Base-by-base conservation (phyloP, 1,140 invertebrate species). In the Charaxes varanes region DNA sequence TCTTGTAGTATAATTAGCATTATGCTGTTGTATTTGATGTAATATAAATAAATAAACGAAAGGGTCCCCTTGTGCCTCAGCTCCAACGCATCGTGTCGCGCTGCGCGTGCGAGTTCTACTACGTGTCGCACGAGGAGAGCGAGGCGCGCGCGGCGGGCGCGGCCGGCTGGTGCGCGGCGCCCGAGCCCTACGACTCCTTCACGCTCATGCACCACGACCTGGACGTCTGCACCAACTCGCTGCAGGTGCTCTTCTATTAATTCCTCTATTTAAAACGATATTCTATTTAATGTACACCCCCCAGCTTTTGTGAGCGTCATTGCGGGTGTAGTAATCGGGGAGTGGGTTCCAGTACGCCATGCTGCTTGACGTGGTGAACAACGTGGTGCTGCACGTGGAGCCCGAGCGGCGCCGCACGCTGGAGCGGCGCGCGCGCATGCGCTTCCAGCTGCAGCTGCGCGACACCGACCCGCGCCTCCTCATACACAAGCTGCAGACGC, bases 151-250 rank as follows among this genome's bases (percentile, higher is more conserved):
- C 56, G 30, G 57, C 38, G 27, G 50, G 44, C 15, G 46, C 43
- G 8, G 57, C 85, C 0, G 88, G 87, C 30, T 90, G 89, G 0
- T 93, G 92, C 89, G 91, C 92, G 48, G 87, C 90, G 44, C 88
- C 90, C 48, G 93, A 97, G 60, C 93, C 94, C 7, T 95, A 97
- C 3, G 97, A 99, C 85, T 95, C 96, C 2, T 99, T 99, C 64
- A 99, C 97, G 0, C 85, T 99, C 1, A 97, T 98, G 90, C 98
- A 99, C 86, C 94, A 99, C 68, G 97, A 99, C 84, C 85, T 99
- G 1, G 95, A 99, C 71, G 95, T 99, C 1, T 97, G 94, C 81
- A 99, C 97, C 3, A 99, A 99, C 84, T 97, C 96, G 0, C 86
- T 97, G 47, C 93, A 95, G 83, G 89, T 90, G 57, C n/a, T n/a